These are phyloP conservation scores for Labroides dimidiatus DNA, from an alignment of 2,797 vertebrate genomes.

Conservation along the genomic window DNA sequence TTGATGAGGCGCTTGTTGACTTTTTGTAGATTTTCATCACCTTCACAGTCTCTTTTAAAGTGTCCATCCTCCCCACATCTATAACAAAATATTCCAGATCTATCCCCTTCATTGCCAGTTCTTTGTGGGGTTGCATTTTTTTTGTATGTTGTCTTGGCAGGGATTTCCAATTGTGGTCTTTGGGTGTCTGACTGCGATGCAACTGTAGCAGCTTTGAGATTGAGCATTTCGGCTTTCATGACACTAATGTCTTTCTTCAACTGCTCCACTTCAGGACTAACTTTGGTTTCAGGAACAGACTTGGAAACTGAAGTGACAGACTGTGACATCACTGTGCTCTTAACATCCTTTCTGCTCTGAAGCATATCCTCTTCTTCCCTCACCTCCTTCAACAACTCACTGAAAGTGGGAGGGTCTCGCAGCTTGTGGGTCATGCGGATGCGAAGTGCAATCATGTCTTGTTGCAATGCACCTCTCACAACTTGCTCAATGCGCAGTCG, in stretches of 20 bases:
- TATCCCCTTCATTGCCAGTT: background rate
- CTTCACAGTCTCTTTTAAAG: slow-evolving; percentile 17
- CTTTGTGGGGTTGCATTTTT: background rate
- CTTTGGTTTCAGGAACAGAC: background rate
- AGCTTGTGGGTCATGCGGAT: slow-evolving; percentile 30
- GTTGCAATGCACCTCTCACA: slow-evolving; percentile 16
- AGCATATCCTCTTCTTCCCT: slow-evolving; percentile 17
- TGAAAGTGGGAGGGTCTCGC: slow-evolving; percentile 7
- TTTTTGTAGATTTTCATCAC: slow-evolving; percentile 20
- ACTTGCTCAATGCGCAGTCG: slow-evolving; percentile 32
- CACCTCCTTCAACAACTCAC: slow-evolving; percentile 17
- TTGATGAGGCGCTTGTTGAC: slow-evolving; percentile 40
- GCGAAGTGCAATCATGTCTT: slow-evolving; percentile 25
- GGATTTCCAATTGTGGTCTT: background rate
- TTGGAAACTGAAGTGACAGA: background rate
- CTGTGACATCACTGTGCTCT: background rate
- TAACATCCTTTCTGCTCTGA: background rate
- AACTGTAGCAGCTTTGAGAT: too few species aligned
- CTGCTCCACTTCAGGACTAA: background rate
- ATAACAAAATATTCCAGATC: slow-evolving; percentile 33
- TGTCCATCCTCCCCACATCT: slow-evolving; percentile 51
- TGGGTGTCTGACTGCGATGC: too few species aligned
- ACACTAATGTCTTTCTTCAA: slow-evolving; percentile 5
- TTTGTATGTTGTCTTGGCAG: background rate
- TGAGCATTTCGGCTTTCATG: too few species aligned